phyloP scores from a whole-genome alignment of 1,140 invertebrate species.

The Pectinophora gossypiella region DNA sequence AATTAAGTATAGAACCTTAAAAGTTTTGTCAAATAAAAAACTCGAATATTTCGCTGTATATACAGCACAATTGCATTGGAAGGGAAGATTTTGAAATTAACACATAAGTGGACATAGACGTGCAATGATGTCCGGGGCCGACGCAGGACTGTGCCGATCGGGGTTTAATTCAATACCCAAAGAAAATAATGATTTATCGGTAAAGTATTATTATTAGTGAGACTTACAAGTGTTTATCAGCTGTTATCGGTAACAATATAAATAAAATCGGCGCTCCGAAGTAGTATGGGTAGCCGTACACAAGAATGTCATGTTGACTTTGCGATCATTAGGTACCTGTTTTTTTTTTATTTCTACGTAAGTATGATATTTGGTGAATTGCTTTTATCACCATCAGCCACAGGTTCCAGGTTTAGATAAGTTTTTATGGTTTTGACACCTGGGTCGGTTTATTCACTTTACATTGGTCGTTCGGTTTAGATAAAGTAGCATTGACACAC shows the following conservation, averaged over 20 bases:
- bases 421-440: too few species aligned
- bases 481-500: too few species aligned
- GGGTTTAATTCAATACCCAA: constrained; percentile 13
- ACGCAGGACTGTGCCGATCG: constrained; percentile 17
- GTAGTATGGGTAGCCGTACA: too few species aligned
- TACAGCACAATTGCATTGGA: constrained; percentile 48
- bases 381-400: too few species aligned
- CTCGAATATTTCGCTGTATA: constrained; percentile 53
- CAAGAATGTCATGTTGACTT: too few species aligned
- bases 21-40: constrained; percentile 60
- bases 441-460: too few species aligned
- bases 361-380: too few species aligned
- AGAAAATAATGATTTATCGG: constrained; percentile 36
- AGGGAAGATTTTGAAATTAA: constrained; percentile 3
- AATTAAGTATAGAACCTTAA: not conserved
- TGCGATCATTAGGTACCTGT: too few species aligned
- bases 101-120: constrained; percentile 22
- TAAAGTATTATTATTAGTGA: constrained; percentile 41
- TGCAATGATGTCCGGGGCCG: constrained; percentile 9
- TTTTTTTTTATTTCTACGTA: too few species aligned
- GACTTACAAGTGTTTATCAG: constrained; percentile 21
- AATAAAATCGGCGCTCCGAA: too few species aligned
- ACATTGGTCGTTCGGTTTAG: too few species aligned
- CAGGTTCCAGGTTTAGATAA: too few species aligned
- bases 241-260: constrained; percentile 36